Evolutionary conservation across 2,888 invertebrate genomes (phyloP).

Genomic region (Listrodromus nycthemerus): DNA sequence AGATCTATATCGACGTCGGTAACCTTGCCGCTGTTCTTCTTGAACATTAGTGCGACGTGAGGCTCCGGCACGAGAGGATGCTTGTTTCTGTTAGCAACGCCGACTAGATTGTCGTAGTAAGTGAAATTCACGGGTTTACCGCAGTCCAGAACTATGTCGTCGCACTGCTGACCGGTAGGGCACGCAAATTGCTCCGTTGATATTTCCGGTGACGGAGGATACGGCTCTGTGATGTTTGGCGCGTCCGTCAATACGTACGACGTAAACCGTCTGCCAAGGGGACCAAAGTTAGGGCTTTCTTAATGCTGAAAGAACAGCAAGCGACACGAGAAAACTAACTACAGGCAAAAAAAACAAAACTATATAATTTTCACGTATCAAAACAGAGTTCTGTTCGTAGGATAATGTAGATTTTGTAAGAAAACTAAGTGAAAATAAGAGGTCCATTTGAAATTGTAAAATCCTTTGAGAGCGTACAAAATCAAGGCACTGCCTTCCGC

Average conservation of each 20-base stretch:
- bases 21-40: conserved; percentile 87
- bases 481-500: background rate
- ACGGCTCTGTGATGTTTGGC: conserved; percentile 76
- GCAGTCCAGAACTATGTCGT: conserved; percentile 91
- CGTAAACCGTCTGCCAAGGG: conserved; percentile 82
- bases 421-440: background rate
- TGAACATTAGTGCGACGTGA: conserved; percentile 91
- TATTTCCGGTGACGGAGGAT: conserved; percentile 61
- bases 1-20: conserved; percentile 91
- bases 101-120: conserved; percentile 94
- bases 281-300: conserved; percentile 82
- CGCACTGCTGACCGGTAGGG: conserved; percentile 81
- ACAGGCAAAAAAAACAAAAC: conserved; percentile 82
- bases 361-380: conserved; percentile 61
- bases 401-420: background rate
- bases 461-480: background rate
- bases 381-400: background rate
- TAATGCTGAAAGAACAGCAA: conserved; percentile 83
- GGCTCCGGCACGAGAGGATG: conserved; percentile 95
- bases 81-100: conserved; percentile 92
- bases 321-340: conserved; percentile 84
- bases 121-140: conserved; percentile 95
- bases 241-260: conserved; percentile 81
- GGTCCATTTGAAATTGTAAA: background rate
- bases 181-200: conserved; percentile 76